Evolutionary conservation across 2,797 vertebrate genomes (phyloP), one percentile per base, ranked within the genome.

Genomic region (Paramormyrops hopkinsi): DNA sequence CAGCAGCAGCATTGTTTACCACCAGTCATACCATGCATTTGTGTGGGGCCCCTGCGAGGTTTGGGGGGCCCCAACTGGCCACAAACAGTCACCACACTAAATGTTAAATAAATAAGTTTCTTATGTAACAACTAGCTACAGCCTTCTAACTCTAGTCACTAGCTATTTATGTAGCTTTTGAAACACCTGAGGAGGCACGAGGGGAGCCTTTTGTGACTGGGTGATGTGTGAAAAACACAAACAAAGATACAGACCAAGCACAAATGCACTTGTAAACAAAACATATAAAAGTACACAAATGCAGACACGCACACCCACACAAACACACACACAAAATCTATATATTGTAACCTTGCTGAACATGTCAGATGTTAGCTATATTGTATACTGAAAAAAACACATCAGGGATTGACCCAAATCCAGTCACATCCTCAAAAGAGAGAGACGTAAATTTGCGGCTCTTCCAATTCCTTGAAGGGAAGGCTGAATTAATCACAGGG

Each of bases 401-500:
- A 22, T 41, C 3, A 46, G 33, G 54, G 17, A 48, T 25, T 44
- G 86, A 88, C 86, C 86, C 19, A 56, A 65, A 65, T 65, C 56
- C 86, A 25, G 56, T 56, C 86, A 65, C 29, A 46, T 22, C 37
- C 86, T 87, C 85, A 44, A 46, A 88, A 46, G 19, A 8, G 41
- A 33, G 19, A 59, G 56, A 59, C 3, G 54, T 87, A 33, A 37
- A 41, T 19, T 44, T 54, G 86, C 3, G 56, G 54, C 33, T 33
- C 33, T 8, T 87, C 53, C 17, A 65, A 29, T 65, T 54, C 17
- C 56, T 62, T 29, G 8, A 88, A 59, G 86, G 22, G 86, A 62
- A 33, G 3, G 86, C 19, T 62, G 56, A 88, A 88, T 88, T 88
- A 88, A 46, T 88, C 56, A 48, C 56, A 29, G 14, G 56, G 56